These are phyloP conservation scores for Tapirus indicus DNA, from an alignment of 2,797 vertebrate genomes.

Conservation along the genomic window DNA sequence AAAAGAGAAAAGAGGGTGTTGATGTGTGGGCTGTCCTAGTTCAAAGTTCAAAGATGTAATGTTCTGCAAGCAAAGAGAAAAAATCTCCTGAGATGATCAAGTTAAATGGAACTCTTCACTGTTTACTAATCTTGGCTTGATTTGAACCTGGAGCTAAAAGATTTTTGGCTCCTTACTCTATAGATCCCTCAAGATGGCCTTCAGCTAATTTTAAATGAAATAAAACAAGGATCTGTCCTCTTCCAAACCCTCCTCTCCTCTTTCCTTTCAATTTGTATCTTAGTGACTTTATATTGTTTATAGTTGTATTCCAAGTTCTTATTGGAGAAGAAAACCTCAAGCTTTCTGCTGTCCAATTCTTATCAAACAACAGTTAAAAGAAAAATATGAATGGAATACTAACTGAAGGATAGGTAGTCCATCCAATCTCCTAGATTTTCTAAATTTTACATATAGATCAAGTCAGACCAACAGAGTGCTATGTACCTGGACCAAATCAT, in stretches of 20 bases:
- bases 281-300: conserved; percentile 47
- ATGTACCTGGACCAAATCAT: not conserved
- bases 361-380: conserved; percentile 41
- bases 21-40: not conserved
- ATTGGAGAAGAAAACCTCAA: not conserved
- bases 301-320: conserved; percentile 33
- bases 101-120: conserved; percentile 21
- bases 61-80: not conserved
- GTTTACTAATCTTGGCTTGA: not conserved
- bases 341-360: conserved; percentile 35
- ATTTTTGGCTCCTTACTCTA: conserved; percentile 1
- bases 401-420: not conserved
- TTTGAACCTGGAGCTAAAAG: conserved; percentile 33
- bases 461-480: not conserved
- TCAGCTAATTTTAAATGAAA: conserved; percentile 57
- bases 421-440: conserved; percentile 31
- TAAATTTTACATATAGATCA: conserved; percentile 41
- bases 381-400: conserved; percentile 33
- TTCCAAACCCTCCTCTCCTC: not conserved
- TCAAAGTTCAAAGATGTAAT: conserved; percentile 37
- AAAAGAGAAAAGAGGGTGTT: not conserved
- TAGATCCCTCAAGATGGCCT: not conserved
- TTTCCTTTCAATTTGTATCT: conserved; percentile 29
- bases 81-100: not conserved
- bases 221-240: not conserved